Evolutionary conservation across 2,113 vertebrate species (phyloP).

Genomic region (Campylomormyrus numenius): DNA sequence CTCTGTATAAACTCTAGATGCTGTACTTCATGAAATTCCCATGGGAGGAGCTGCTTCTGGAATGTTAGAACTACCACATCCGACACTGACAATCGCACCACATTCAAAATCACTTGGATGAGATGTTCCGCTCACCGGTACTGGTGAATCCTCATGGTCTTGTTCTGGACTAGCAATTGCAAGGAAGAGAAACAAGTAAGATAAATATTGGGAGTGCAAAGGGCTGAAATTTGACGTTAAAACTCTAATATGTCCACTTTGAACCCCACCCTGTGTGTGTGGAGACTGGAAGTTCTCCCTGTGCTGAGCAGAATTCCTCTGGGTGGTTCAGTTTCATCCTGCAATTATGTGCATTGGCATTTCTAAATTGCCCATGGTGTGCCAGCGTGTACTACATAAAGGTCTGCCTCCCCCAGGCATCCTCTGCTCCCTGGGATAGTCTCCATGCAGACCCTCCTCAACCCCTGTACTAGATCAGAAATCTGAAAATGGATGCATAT

Average conservation of each 20-base stretch:
- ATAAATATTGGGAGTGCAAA: background rate
- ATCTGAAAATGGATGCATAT: background rate
- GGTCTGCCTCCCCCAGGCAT: background rate
- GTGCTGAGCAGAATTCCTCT: background rate
- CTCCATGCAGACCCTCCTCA: background rate
- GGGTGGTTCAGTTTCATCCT: background rate
- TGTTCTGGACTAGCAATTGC: background rate
- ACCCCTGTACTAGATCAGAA: background rate
- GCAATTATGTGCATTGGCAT: background rate
- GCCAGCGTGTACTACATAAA: background rate
- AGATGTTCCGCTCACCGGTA: background rate
- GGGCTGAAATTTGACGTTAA: background rate
- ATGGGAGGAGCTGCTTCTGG: background rate
- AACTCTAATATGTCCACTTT: background rate
- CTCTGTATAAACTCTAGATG: background rate
- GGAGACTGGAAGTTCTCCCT: background rate
- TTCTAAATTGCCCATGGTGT: background rate
- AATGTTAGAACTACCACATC: background rate
- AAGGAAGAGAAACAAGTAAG: background rate
- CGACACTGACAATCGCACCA: background rate
- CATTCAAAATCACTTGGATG: background rate
- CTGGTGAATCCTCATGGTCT: background rate
- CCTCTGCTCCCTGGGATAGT: background rate
- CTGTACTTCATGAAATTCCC: background rate
- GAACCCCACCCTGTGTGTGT: background rate